phyloP scores from a whole-genome alignment of 2,113 vertebrate genomes.

The Proterorhinus semilunaris region DNA sequence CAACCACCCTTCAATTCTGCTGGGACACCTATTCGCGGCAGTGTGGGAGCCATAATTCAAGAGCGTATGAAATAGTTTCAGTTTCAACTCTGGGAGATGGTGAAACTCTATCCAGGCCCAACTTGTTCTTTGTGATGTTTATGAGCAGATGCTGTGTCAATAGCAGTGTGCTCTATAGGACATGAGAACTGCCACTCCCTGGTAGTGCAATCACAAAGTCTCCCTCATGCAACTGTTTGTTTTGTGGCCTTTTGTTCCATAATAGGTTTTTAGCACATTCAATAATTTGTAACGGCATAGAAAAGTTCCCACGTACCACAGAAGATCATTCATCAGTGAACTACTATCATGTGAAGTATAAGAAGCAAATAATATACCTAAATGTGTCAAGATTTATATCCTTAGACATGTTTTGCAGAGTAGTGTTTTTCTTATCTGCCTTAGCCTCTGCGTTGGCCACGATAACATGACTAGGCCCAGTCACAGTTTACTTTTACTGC shows the following conservation, averaged over 20 bases:
- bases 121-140: constrained; percentile 13
- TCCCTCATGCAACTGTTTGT: not conserved
- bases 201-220: constrained; percentile 35
- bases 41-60: too few relatives aligned
- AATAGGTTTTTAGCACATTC: too few relatives aligned
- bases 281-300: not conserved
- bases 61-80: not conserved
- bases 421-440: not conserved
- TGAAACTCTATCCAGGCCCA: constrained; percentile 1
- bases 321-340: too few relatives aligned
- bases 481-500: constrained; percentile 7
- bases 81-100: not conserved
- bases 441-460: not conserved
- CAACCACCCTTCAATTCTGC: too few relatives aligned
- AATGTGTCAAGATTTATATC: too few relatives aligned
- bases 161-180: constrained; percentile 55
- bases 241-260: constrained; percentile 21
- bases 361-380: too few relatives aligned
- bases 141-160: constrained; percentile 57
- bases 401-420: too few relatives aligned
- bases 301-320: not conserved
- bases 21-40: too few relatives aligned
- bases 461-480: not conserved
- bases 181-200: constrained; percentile 67
- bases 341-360: too few relatives aligned